Conservation (phyloP, 2,888 invertebrate species). For the Orchestes rusci region DNA sequence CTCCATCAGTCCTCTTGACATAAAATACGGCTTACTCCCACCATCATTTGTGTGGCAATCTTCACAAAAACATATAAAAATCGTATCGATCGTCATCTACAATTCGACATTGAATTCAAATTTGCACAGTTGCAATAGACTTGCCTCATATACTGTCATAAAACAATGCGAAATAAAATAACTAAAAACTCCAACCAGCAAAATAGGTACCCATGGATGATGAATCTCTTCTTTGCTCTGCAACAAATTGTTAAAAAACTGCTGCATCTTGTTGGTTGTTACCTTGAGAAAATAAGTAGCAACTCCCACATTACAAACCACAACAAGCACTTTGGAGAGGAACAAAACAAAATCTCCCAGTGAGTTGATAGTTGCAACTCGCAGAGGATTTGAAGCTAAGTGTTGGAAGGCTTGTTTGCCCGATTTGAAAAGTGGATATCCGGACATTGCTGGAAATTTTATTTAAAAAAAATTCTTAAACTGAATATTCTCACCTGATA, state of each 20-base stretch:
- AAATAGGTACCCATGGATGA: slow-evolving; percentile 56
- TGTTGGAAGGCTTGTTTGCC: slow-evolving; percentile 56
- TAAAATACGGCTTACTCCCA: slow-evolving; percentile 53
- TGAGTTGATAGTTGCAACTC: slow-evolving; percentile 64
- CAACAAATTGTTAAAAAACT: background rate
- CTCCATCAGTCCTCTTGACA: slow-evolving; percentile 60
- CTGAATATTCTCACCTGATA: slow-evolving; percentile 49
- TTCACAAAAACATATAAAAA: slow-evolving; percentile 63
- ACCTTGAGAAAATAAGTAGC: slow-evolving; percentile 56
- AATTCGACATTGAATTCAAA: slow-evolving; percentile 30
- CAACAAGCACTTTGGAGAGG: slow-evolving; percentile 59
- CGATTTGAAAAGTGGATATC: slow-evolving; percentile 56
- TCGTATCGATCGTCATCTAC: slow-evolving; percentile 62
- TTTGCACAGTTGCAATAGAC: too few species aligned
- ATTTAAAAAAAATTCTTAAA: slow-evolving; percentile 6
- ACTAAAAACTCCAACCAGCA: slow-evolving; percentile 56
- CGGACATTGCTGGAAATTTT: slow-evolving; percentile 60
- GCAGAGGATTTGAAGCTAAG: slow-evolving; percentile 55
- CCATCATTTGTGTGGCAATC: slow-evolving; percentile 61
- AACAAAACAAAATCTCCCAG: slow-evolving; percentile 68
- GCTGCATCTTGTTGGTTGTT: slow-evolving; percentile 12
- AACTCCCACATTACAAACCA: slow-evolving; percentile 53
- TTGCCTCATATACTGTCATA: slow-evolving; percentile 65
- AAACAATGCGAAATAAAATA: slow-evolving; percentile 65
- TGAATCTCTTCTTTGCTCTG: slow-evolving; percentile 51